Percentiles rank a stretch among this genome's conserved stretches.
These are phyloP conservation scores for Bubo scandiacus DNA, from an alignment of 2,113 vertebrate genomes.

Conservation along the genomic window DNA sequence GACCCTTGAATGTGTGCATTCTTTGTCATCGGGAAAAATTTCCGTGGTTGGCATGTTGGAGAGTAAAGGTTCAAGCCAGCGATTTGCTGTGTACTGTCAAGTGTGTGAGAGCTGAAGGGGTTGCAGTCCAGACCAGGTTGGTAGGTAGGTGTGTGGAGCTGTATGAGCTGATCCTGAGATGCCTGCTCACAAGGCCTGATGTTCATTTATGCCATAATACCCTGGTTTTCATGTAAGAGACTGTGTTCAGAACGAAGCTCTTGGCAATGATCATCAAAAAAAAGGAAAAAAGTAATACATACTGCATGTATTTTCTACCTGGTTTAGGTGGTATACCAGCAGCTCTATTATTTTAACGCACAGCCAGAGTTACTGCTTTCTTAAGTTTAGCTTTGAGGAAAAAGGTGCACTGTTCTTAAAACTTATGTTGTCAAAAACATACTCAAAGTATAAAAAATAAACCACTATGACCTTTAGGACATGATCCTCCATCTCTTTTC, in stretches of 20 bases:
- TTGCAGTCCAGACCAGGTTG: neutral
- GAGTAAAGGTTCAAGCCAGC: neutral
- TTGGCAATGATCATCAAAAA: neutral
- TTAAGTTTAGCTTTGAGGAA: neutral
- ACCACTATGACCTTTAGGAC: neutral
- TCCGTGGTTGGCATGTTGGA: neutral
- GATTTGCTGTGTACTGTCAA: neutral
- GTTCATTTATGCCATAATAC: neutral
- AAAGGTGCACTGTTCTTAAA: neutral
- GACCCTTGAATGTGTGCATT: neutral
- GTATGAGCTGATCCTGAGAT: neutral
- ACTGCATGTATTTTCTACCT: neutral
- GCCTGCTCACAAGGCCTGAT: neutral
- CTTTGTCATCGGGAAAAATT: neutral
- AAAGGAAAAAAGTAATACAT: neutral
- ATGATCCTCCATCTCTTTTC: conserved; percentile 1
- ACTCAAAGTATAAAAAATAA: neutral
- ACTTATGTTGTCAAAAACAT: neutral
- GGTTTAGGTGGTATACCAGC: neutral
- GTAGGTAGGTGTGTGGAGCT: neutral
- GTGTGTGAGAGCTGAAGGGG: neutral
- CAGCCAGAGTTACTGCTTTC: neutral
- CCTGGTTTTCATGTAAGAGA: neutral
- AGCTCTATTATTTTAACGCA: neutral
- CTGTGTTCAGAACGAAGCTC: neutral